Percentiles rank a stretch among this genome's conserved stretches.
Conservation (phyloP, 2,888 invertebrate genomes). For the Hypomecis atomaria region DNA sequence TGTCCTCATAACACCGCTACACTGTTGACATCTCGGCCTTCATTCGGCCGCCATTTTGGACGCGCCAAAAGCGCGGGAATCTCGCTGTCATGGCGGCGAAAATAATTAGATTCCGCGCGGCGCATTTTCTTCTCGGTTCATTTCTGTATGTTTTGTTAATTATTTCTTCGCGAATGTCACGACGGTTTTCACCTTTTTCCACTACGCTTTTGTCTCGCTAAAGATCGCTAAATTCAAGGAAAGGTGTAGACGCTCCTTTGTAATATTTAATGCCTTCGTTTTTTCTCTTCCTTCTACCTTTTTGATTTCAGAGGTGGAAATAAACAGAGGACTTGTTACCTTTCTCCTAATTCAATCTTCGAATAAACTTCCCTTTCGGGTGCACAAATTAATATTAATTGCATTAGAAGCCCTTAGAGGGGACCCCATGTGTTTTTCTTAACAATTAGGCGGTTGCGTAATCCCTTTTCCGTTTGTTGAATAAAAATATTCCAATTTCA, state of each 20-base stretch:
- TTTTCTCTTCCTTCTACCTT: slow-evolving; percentile 41
- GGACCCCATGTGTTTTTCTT: slow-evolving; percentile 82
- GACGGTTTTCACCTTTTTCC: slow-evolving; percentile 50
- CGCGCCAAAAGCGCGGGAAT: slow-evolving; percentile 72
- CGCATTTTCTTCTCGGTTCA: slow-evolving; percentile 73
- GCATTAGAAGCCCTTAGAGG: slow-evolving; percentile 71
- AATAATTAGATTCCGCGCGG: slow-evolving; percentile 79
- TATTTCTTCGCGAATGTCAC: slow-evolving; percentile 71
- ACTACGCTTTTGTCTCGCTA: slow-evolving; percentile 57
- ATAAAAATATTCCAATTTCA: slow-evolving; percentile 48
- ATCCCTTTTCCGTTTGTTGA: slow-evolving; percentile 52
- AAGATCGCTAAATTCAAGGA: slow-evolving; percentile 55
- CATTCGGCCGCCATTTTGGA: slow-evolving; percentile 72
- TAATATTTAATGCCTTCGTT: slow-evolving; percentile 55
- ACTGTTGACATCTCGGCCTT: slow-evolving; percentile 69
- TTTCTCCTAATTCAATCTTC: slow-evolving; percentile 41
- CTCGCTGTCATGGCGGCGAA: slow-evolving; percentile 76
- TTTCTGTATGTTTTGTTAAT: slow-evolving; percentile 81
- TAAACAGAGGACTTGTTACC: slow-evolving; percentile 28
- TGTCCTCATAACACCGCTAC: slow-evolving; percentile 73
- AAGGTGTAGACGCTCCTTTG: slow-evolving; percentile 56
- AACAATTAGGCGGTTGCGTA: slow-evolving; percentile 70
- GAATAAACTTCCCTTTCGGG: slow-evolving; percentile 46
- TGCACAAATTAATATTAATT: slow-evolving; percentile 81
- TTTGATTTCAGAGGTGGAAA: slow-evolving; percentile 29